These are phyloP conservation scores for Chaenogobius annularis DNA, from an alignment of 2,113 vertebrate species.

Conservation along the genomic window DNA sequence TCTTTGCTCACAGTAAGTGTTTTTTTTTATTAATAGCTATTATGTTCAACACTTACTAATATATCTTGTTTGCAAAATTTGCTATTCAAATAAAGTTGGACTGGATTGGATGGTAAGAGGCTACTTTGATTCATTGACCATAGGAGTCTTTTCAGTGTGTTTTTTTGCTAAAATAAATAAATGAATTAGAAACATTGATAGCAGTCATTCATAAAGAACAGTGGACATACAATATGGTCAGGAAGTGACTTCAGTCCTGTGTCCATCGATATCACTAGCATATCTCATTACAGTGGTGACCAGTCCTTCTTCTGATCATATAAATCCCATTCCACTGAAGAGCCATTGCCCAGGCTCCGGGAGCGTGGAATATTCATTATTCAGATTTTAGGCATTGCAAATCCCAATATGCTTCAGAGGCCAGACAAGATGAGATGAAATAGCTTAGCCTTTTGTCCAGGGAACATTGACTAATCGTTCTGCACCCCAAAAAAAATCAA, in stretches of 20 bases:
- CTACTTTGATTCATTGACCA: neutral
- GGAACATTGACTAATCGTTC: constrained; percentile 76
- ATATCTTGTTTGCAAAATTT: no score
- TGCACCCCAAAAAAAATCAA: constrained; percentile 66
- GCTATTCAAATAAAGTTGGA: neutral
- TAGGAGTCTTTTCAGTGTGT: neutral
- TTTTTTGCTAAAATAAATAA: constrained; percentile 50
- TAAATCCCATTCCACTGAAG: constrained; percentile 69
- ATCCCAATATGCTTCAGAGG: constrained; percentile 74
- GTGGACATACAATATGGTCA: constrained; percentile 58
- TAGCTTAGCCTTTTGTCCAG: constrained; percentile 74
- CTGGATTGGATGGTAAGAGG: neutral
- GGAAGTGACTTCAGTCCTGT: constrained; percentile 66
- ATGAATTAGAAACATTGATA: constrained; percentile 76
- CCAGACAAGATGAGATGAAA: constrained; percentile 78
- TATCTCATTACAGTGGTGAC: constrained; percentile 73
- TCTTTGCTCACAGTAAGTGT: no score
- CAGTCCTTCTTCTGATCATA: constrained; percentile 61
- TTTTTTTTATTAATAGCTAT: no score
- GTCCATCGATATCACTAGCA: constrained; percentile 61
- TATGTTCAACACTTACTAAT: no score
- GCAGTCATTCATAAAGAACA: constrained; percentile 37
- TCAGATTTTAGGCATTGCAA: constrained; percentile 77
- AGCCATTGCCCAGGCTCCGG: constrained; percentile 41
- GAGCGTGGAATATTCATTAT: constrained; percentile 74